Evolutionary conservation across 2,888 invertebrate species (phyloP), one percentile per base, ranked within the genome.

Genomic region (Frankliniella fusca): DNA sequence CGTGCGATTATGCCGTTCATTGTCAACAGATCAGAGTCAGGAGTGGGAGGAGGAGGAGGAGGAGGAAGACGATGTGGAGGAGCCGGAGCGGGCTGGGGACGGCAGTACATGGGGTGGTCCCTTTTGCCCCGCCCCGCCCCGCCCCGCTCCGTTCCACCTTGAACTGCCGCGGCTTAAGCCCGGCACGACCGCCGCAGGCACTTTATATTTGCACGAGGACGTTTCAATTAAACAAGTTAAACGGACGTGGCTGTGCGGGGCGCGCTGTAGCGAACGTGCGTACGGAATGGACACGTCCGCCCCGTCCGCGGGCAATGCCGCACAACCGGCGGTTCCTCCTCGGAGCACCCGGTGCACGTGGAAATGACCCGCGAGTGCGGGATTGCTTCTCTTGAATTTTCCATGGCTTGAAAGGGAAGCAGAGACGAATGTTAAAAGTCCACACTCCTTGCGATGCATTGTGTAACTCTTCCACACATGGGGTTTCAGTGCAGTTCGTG

Each of bases 211-310:
- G 38, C 38, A 38, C 38, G 38, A 38, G 38, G 5, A 38, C 38
- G 38, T 76, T 76, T 27, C 70, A 76, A 76, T 76, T 76, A 76
- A 23, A 76, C 70, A 76, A 76, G 70, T 76, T 76, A 27, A 27
- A 23, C 70, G 12, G 54, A 15, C 54, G 54, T 54, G 15, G 15
- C 54, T 38, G 38, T 38, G 5, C 38, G 38, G n/a, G n/a, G 50
- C 50, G 50, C 50, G 50, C 54, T 38, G 5, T 38, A n/a, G n/a
- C n/a, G n/a, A n/a, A 5, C 38, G 38, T 5, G 38, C 38, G 38
- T 38, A 3, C 38, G 38, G 38, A 38, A 38, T 38, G 38, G 38
- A 38, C 38, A 38, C 38, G 38, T 38, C 54, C 15, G 5, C 5
- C 18, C 54, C 54, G 54, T 18, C 50, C 50, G 50, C 50, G 10